Evolutionary conservation across 2,888 invertebrate species (phyloP).

Genomic region (Oscheius onirici): DNA sequence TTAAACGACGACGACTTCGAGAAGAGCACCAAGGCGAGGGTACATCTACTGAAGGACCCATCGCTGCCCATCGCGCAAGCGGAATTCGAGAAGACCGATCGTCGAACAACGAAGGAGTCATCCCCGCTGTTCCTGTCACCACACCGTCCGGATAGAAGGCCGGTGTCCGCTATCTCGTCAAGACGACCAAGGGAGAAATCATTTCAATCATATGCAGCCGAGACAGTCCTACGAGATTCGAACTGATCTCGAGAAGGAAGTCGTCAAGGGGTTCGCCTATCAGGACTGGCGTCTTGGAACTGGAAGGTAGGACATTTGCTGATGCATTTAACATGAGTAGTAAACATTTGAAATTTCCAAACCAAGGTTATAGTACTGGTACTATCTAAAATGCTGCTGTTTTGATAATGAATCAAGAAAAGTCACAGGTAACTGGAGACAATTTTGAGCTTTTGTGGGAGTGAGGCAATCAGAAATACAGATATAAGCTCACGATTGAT

Average conservation of each 20-base stretch:
- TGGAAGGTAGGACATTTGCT: slow-evolving; percentile 5
- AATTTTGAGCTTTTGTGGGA: too few relatives aligned
- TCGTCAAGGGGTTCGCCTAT: not conserved
- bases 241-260: not conserved
- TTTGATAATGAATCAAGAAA: too few relatives aligned
- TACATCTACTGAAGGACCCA: not conserved
- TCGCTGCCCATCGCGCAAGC: not conserved
- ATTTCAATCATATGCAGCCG: not conserved
- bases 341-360: too few relatives aligned
- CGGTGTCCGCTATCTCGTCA: not conserved
- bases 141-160: not conserved
- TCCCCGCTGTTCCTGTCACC: not conserved
- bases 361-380: too few relatives aligned
- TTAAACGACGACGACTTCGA: too few relatives aligned
- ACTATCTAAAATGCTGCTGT: too few relatives aligned
- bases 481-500: too few relatives aligned
- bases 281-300: slow-evolving; percentile 2
- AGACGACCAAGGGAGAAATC: not conserved
- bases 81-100: not conserved
- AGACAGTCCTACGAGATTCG: not conserved
- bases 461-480: too few relatives aligned
- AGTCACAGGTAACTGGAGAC: too few relatives aligned
- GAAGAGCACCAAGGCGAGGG: too few relatives aligned
- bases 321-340: too few relatives aligned
- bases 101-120: not conserved